Evolutionary conservation across 2,888 invertebrate species (phyloP).

Genomic region (Cryptosula pallasiana): DNA sequence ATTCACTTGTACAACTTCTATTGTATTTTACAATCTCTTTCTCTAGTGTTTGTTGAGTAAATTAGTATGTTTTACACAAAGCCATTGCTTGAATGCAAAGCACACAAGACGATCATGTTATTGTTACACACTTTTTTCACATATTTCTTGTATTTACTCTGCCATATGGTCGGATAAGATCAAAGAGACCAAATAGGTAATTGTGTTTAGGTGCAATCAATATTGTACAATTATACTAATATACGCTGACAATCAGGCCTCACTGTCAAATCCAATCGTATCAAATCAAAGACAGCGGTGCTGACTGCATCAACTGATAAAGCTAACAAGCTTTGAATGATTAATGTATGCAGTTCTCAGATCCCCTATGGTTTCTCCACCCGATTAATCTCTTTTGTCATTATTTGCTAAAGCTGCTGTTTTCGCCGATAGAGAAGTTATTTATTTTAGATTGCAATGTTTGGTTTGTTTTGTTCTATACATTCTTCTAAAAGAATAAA

Average conservation of each 20-base stretch:
- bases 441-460: too few relatives aligned
- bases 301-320: background rate
- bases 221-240: conserved; percentile 17
- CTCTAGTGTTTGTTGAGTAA: background rate
- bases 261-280: conserved; percentile 5
- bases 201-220: conserved; percentile 20
- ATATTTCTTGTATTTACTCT: conserved; percentile 13
- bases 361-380: too few relatives aligned
- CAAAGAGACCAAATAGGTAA: conserved; percentile 4
- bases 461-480: too few relatives aligned
- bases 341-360: too few relatives aligned
- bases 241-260: conserved; percentile 6
- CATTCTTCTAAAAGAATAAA: too few relatives aligned
- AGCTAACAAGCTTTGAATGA: background rate
- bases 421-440: too few relatives aligned
- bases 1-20: background rate
- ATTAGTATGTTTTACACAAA: conserved; percentile 21
- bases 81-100: background rate
- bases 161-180: background rate
- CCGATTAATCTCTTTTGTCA: too few relatives aligned
- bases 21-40: conserved; percentile 1
- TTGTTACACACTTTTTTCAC: conserved; percentile 3
- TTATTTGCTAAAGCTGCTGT: too few relatives aligned
- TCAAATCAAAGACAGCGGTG: conserved; percentile 8
- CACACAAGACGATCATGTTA: background rate